Evolutionary conservation across 2,113 vertebrate genomes (phyloP).

Genomic region (Apeltes quadracus): DNA sequence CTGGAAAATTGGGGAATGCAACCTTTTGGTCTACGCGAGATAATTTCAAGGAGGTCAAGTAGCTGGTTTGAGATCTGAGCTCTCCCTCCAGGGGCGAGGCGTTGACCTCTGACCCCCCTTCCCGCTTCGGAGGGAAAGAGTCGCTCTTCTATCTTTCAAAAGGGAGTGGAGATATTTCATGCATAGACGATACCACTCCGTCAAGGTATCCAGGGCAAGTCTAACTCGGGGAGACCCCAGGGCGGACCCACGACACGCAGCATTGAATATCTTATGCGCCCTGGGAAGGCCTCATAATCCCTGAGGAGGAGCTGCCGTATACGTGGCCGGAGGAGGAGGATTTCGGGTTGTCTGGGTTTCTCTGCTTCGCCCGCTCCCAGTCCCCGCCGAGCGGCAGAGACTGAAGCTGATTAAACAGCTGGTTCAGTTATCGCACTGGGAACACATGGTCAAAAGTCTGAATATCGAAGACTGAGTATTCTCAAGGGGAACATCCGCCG

Average conservation of each 20-base stretch:
- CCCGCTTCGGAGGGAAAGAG: not conserved
- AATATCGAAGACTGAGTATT: slow-evolving; percentile 13
- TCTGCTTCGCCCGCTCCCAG: not conserved
- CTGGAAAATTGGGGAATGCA: not conserved
- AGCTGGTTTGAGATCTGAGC: not conserved
- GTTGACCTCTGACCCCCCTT: not conserved
- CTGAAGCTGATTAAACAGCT: slow-evolving; percentile 15
- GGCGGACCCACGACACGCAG: not conserved
- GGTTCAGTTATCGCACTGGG: slow-evolving; percentile 31
- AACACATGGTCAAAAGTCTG: slow-evolving; percentile 12
- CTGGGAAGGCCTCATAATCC: slow-evolving; percentile 14
- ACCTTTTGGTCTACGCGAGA: not conserved
- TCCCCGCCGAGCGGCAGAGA: slow-evolving; percentile 24
- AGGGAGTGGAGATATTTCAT: slow-evolving; percentile 8
- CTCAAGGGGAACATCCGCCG: slow-evolving; percentile 9
- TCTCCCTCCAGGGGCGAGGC: not conserved
- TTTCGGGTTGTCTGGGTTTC: slow-evolving; percentile 14
- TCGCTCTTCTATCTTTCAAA: not conserved
- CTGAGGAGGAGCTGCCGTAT: slow-evolving; percentile 4
- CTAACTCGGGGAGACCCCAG: slow-evolving; percentile 1
- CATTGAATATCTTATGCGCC: slow-evolving; percentile 9
- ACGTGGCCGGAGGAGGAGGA: slow-evolving; percentile 1
- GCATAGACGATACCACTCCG: not conserved
- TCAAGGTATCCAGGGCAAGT: slow-evolving; percentile 4
- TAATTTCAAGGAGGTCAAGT: not conserved